Evolutionary conservation across 2,113 vertebrate genomes (phyloP).

Genomic region (Cephalophus harveyi): DNA sequence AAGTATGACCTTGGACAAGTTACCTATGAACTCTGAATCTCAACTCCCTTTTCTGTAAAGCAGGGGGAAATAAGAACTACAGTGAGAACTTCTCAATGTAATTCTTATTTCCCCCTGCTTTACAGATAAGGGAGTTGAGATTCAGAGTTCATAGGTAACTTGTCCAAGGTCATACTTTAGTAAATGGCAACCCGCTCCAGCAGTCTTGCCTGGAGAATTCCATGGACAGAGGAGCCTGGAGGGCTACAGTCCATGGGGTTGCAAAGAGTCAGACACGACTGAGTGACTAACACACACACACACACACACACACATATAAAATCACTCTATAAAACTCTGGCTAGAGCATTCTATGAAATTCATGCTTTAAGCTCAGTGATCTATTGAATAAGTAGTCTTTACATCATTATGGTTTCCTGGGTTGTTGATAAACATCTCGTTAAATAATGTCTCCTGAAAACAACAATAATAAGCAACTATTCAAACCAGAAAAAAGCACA

Average conservation of each 20-base stretch:
- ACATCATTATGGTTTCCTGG: background rate
- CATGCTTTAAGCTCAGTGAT: background rate
- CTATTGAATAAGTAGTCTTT: background rate
- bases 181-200: background rate
- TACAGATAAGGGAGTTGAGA: background rate
- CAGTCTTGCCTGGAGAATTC: background rate
- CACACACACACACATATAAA: background rate
- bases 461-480: background rate
- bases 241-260: background rate
- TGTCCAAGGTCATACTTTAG: background rate
- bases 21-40: background rate
- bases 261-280: background rate
- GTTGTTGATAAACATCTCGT: background rate
- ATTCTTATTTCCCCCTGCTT: background rate
- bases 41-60: background rate
- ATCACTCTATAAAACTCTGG: background rate
- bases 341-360: background rate
- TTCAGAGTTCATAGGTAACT: background rate
- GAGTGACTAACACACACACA: background rate
- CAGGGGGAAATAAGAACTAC: background rate
- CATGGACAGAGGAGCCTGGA: background rate
- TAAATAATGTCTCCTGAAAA: background rate
- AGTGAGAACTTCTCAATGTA: background rate
- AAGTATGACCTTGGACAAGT: background rate
- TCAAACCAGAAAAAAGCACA: background rate